These are phyloP conservation scores for Malurus splendens DNA, from an alignment of 2,797 vertebrate species.

Conservation along the genomic window DNA sequence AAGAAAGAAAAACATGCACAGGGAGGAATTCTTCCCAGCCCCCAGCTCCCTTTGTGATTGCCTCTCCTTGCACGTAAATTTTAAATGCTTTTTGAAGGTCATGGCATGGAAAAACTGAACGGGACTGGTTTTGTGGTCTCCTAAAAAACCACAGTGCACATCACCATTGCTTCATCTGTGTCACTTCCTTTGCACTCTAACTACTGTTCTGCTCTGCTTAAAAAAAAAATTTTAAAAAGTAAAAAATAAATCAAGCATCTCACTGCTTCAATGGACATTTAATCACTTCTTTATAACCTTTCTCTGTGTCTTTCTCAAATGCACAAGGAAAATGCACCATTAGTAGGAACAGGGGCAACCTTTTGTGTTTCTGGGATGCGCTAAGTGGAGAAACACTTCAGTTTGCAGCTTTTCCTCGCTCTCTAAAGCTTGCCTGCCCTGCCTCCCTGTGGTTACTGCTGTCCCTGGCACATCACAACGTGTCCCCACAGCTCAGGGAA, in stretches of 20 bases:
- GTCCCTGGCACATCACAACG: not conserved
- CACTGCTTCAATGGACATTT: not conserved
- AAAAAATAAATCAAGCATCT: not conserved
- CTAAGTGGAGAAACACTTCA: accelerated
- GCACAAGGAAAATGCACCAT: not conserved
- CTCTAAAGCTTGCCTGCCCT: not conserved
- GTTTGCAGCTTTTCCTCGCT: accelerated
- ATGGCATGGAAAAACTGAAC: not conserved
- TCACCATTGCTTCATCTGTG: not conserved
- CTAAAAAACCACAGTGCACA: not conserved
- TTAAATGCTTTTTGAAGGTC: not conserved
- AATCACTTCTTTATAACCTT: not conserved
- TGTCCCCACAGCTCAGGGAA: too few species aligned
- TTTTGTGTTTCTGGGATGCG: not conserved
- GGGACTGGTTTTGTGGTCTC: not conserved
- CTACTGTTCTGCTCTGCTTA: not conserved
- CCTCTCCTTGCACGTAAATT: not conserved
- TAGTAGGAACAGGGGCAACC: not conserved
- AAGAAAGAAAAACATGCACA: not conserved
- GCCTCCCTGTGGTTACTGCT: slow-evolving; percentile 15
- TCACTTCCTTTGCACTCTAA: not conserved
- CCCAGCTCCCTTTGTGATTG: not conserved
- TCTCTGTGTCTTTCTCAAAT: not conserved
- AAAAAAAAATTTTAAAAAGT: not conserved
- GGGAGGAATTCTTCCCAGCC: not conserved